phyloP scores from a whole-genome alignment of 2,113 vertebrate genomes.

The Jacana jacana region DNA sequence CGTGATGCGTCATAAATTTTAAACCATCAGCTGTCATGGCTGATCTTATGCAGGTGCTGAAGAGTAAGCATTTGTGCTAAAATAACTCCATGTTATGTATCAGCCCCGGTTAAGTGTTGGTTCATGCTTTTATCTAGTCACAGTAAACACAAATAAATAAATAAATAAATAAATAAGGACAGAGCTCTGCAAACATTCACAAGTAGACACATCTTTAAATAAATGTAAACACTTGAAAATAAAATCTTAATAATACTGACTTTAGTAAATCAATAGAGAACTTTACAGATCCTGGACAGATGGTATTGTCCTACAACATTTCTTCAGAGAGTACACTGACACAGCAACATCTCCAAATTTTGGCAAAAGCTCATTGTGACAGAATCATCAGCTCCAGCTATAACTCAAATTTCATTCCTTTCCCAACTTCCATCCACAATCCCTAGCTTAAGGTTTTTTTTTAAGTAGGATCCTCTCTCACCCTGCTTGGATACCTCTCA shows the following conservation, averaged over 20 bases:
- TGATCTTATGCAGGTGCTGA: not conserved
- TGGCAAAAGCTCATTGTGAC: not conserved
- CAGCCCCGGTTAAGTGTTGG: not conserved
- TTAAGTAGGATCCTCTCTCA: not conserved
- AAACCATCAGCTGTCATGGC: not conserved
- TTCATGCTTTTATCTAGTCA: not conserved
- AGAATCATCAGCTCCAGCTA: not conserved
- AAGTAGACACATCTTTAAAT: not conserved
- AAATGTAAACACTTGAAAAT: not conserved
- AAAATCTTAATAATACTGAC: not conserved
- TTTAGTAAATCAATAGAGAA: not conserved
- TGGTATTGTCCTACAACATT: not conserved
- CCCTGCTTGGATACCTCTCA: not conserved
- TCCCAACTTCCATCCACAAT: not conserved
- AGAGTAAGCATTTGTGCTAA: not conserved
- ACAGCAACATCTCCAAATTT: not conserved
- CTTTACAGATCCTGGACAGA: not conserved
- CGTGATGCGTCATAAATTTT: conserved; percentile 13
- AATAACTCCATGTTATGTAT: not conserved
- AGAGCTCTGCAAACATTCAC: not conserved
- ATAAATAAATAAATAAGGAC: not conserved
- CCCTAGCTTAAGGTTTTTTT: not conserved
- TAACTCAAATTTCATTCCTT: not conserved
- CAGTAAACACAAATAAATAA: not conserved
- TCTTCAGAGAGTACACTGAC: not conserved